These are phyloP conservation scores for Amphiduros pacificus DNA, from an alignment of 2,888 invertebrate genomes.

Conservation along the genomic window DNA sequence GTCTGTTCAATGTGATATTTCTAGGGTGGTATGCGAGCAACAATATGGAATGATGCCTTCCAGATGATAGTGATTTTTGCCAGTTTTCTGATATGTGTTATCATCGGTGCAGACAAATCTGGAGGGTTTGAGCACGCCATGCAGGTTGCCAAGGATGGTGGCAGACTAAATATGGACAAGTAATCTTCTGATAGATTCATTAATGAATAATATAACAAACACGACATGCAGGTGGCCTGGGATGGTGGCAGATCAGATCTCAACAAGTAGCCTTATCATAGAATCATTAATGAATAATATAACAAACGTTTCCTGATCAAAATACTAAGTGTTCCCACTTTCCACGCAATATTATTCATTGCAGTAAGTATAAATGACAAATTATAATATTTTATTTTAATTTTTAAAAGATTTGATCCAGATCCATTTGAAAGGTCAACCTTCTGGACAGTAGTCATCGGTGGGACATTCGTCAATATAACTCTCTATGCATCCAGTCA, in stretches of 20 bases:
- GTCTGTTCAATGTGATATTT: no score
- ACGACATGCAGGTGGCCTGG: conserved; percentile 18
- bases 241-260: conserved; percentile 22
- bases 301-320: no score
- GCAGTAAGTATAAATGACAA: no score
- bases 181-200: no score
- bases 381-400: no score
- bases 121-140: conserved; percentile 1
- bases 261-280: no score
- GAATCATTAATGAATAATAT: no score
- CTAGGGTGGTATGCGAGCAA: conserved; percentile 55
- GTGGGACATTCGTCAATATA: conserved; percentile 90
- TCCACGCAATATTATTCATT: no score
- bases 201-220: conserved; percentile 4
- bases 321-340: no score
- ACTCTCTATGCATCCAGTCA: conserved; percentile 91
- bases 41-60: conserved; percentile 52
- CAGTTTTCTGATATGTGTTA: conserved; percentile 39
- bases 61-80: conserved; percentile 52
- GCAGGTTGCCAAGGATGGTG: not conserved
- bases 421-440: conserved; percentile 82
- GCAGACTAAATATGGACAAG: no score
- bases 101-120: conserved; percentile 29
- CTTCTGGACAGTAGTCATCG: conserved; percentile 80
- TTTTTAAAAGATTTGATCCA: conserved; percentile 66